Base-by-base conservation (phyloP, 2,888 invertebrate genomes). In the Formica aserva region DNA sequence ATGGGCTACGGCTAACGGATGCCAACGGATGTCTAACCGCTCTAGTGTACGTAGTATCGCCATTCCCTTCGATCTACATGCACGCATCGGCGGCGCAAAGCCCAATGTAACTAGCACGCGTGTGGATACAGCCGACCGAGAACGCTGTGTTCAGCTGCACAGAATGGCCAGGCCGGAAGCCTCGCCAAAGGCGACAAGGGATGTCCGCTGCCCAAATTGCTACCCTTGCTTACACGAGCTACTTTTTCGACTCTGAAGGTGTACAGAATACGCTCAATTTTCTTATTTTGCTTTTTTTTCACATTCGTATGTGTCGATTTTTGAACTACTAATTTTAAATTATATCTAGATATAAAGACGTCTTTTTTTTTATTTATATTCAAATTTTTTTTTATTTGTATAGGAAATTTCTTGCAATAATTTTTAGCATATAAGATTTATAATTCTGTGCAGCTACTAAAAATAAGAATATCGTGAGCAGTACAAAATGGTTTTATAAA, bases 121-220 rank as follows among this genome's bases (percentile, higher is more conserved):
- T 84, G 89, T 90, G 86, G 88, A 90, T 89, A 90, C 86, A 90
- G 71, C 55, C 82, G 81, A 84, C 69, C 85, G 83, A 87, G 89
- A 83, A 83, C 66, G 82, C 65, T 90, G 83, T 86, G 87, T 87
- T 78, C 85, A 75, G 55, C 62, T 72, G 67, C 63, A 74, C 45
- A 83, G 85, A 62, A 80, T 84, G 63, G 35, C 76, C 60, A 69
- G 35, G 52, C 78, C 77, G 84, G 84, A 85, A 86, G 85, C 85
- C 81, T 85, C 77, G 89, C 90, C 91, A 90, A 90, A 90, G 91
- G 89, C 86, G 90, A 90, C 90, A 89, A 86, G 90, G 84, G 86
- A 89, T 84, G 89, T 86, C 55, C 84, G 13, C 82, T 22, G 85
- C 67, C 85, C 84, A 90, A 90, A 90, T 90, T 90, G 87, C 87